Conservation (phyloP, 2,888 invertebrate species). For the Drosophila setosimentum region DNA sequence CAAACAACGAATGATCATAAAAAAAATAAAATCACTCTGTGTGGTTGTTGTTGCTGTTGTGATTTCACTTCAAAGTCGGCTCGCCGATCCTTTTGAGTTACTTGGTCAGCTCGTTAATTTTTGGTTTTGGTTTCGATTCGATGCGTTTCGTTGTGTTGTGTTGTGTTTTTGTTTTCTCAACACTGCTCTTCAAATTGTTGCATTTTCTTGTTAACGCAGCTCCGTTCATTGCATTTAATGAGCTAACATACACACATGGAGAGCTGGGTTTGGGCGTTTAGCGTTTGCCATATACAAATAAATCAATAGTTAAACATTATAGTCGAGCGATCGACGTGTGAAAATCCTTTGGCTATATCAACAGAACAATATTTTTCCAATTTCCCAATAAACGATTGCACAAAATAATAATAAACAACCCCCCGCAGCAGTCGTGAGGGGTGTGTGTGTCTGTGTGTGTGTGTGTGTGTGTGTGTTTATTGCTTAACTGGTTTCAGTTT, state of each 20-base stretch:
- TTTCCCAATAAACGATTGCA: slow-evolving; percentile 55
- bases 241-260: slow-evolving; percentile 36
- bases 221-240: slow-evolving; percentile 64
- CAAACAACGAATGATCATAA: slow-evolving; percentile 76
- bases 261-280: background rate
- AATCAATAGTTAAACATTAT: slow-evolving; percentile 72
- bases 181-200: slow-evolving; percentile 44
- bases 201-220: slow-evolving; percentile 67
- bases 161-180: slow-evolving; percentile 35
- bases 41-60: slow-evolving; percentile 27
- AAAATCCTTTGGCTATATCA: slow-evolving; percentile 73
- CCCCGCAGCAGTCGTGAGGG: slow-evolving; percentile 8
- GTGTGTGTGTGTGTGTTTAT: background rate
- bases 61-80: slow-evolving; percentile 67
- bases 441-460: background rate
- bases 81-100: slow-evolving; percentile 60
- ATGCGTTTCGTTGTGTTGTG: slow-evolving; percentile 33
- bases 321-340: slow-evolving; percentile 62
- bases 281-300: slow-evolving; percentile 43
- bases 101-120: slow-evolving; percentile 64
- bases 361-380: slow-evolving; percentile 69
- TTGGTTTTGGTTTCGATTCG: slow-evolving; percentile 46
- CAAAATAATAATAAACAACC: slow-evolving; percentile 56
- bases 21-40: slow-evolving; percentile 62
- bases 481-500: slow-evolving; percentile 16